Evolutionary conservation across 2,888 invertebrate species (phyloP), one percentile per base, ranked within the genome.

Genomic region (Meteorus colon): DNA sequence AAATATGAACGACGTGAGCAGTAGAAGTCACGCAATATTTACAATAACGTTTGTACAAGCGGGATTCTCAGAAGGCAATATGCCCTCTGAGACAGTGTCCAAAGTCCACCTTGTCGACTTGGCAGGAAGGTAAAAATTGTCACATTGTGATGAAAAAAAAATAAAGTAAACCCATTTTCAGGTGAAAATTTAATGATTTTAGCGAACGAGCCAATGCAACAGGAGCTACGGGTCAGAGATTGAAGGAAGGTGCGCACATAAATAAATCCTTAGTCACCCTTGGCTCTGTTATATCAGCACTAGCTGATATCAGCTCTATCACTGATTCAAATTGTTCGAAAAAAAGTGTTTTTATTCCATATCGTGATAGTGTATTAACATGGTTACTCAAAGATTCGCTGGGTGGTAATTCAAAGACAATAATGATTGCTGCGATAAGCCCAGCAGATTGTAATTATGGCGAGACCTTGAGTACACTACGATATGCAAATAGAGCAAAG

Each of bases 1-100:
- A 76, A 96, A 96, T 89, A 97, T 97, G 96, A 97, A 97, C 91
- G 96, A 96, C 90, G 96, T 96, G 82, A 96, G 96, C 90, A 96
- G 96, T 87, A 93, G 97, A 85, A 96, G 96, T 91, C 97, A 97
- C 91, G 96, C 96, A 81, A 96, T 97, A 87, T 96, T 97, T 90
- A 96, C 96, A 70, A 95, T 97, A 89, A 96, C 95, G 45, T 96
- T 96, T 91, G 95, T 96, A 78, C 96, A 96, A 90, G 96, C 96
- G 69, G 94, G 94, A 83, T 95, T 96, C 86, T 90, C 92, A 82
- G 90, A 91, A 0, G 94, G 95, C 90, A 95, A 95, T 90, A 94
- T 96, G 93, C 96, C 96, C 70, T 95, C 95, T 87, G 96, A 97
- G 90, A 96, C 96, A 8, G 96, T 96, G 76, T 96, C 96, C 70